Base-by-base conservation (phyloP, 2,888 invertebrate species). In the Allacma fusca region DNA sequence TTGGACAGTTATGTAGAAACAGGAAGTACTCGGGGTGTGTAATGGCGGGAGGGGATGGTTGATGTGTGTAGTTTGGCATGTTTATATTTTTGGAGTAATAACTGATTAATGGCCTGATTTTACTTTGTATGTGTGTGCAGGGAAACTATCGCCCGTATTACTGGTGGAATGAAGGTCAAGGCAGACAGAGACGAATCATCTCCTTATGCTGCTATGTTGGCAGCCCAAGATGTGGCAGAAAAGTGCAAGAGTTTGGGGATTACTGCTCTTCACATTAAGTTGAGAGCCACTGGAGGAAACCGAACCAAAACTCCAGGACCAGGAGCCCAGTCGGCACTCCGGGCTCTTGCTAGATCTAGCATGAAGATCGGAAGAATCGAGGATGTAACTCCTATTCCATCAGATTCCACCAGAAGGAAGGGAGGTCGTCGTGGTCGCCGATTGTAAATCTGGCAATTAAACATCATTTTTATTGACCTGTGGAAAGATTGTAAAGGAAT, bases 131-230 rank as follows among this genome's bases (percentile, higher is more conserved):
- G n/a, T n/a, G n/a, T 59, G 12, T 59, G 12, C 21, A 78, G 78
- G 43, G 79, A 79, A 79, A 79, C 79, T 19, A 79, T 79, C 68
- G 73, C 79, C 24, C 70, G 79, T 43, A 79, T 79, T 28, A 79
- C 79, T n/a, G 79, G 79, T 21, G 79, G 79, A 23, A 79, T 79
- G 79, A 79, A 79, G 57, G 99, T 99, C 68, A 99, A 99, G 89
- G 99, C 99, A 85, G 99, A 99, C 90, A 93, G 99, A 90, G 99
- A 99, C 89, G 99, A 99, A 89, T 97, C 99, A 82, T 98, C 98
- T 68, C 99, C 99, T 69, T 99, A 99, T 87, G 99, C 99, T 86
- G 99, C 99, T 92, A 99, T 99, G 99, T 96, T 99, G 89, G 99
- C 99, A 1, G 80, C 80, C 34, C 79, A 94, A 94, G 99, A 99